phyloP scores from a whole-genome alignment of 1,140 invertebrate genomes.

The Riptortus pedestris region DNA sequence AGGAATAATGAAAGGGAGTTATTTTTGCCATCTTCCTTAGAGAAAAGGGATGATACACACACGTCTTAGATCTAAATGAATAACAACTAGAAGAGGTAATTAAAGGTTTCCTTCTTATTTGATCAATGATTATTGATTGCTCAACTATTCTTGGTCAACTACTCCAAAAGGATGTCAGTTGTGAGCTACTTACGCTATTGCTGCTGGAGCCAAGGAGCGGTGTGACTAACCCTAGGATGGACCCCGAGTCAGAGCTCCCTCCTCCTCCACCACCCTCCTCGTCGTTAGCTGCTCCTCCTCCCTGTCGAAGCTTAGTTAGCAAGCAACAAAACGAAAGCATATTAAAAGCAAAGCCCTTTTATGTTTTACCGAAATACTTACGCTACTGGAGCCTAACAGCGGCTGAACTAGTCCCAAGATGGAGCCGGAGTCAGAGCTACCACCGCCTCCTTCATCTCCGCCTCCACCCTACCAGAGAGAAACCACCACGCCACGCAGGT shows the following conservation, averaged over 20 bases:
- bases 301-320: not conserved
- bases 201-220: conserved; percentile 29
- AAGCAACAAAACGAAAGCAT: not conserved
- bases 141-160: no score
- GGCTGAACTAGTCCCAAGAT: conserved; percentile 28
- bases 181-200: conserved; percentile 27
- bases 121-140: not conserved
- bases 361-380: not conserved
- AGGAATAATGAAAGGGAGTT: no score
- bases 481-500: not conserved
- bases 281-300: conserved; percentile 26
- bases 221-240: conserved; percentile 27
- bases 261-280: conserved; percentile 27
- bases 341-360: not conserved
- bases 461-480: not conserved
- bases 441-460: conserved; percentile 17
- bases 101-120: no score
- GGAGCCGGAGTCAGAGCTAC: conserved; percentile 30
- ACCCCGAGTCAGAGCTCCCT: conserved; percentile 27
- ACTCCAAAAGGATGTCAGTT: not conserved
- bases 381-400: conserved; percentile 23
- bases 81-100: no score
- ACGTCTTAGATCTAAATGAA: no score
- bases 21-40: no score
- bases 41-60: no score